Percentiles rank a stretch among this genome's conserved stretches.
phyloP scores from a whole-genome alignment of 2,888 invertebrate species.

The Melieria omissa region DNA sequence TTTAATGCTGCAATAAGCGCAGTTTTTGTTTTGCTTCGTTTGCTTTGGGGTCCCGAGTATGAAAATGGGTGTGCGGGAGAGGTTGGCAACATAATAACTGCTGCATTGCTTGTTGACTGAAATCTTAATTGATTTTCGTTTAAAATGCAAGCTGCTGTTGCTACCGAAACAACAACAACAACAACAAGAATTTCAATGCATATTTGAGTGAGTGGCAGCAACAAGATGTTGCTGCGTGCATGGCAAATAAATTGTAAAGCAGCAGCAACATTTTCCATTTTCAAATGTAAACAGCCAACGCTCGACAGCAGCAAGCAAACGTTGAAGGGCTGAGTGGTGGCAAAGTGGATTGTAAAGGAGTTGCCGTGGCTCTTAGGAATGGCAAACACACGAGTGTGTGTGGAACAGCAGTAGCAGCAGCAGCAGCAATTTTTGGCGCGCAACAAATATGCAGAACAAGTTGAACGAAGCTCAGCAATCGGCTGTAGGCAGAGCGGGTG shows the following conservation, averaged over 20 bases:
- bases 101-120: not conserved
- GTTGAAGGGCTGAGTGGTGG: not conserved
- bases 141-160: constrained; percentile 1
- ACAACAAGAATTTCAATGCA: constrained; percentile 9
- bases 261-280: constrained; percentile 11
- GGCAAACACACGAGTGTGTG: not conserved
- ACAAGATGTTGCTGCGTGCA: not conserved
- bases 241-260: not conserved
- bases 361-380: not conserved
- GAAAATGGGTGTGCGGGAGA: too few species aligned
- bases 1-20: too few species aligned
- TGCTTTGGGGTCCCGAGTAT: too few species aligned
- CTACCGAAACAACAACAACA: constrained; percentile 1
- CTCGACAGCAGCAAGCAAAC: not conserved
- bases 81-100: too few species aligned
- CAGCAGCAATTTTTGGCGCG: not conserved
- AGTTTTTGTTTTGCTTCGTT: too few species aligned
- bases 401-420: not conserved
- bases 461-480: too few species aligned
- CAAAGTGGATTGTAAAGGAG: not conserved
- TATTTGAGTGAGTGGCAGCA: not conserved
- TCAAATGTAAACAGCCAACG: not conserved
- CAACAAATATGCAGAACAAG: too few species aligned
- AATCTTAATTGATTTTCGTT: constrained; percentile 19
- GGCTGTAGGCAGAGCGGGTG: too few species aligned